Conservation (phyloP, 2,888 invertebrate species). For the Dendrolimus houi region DNA sequence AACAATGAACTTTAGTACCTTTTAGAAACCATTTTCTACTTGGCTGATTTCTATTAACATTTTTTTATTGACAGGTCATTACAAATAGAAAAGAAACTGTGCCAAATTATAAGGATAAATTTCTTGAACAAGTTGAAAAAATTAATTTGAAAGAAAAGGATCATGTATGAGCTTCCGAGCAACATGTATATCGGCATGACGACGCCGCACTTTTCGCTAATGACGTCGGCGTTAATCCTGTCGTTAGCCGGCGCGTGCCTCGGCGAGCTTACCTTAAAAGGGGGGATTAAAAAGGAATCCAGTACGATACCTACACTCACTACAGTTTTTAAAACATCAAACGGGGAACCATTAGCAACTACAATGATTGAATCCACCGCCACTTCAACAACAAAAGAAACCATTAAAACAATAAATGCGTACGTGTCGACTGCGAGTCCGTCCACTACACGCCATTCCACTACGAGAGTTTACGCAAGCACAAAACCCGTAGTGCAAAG, state of each 20-base stretch:
- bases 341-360: conserved; percentile 41
- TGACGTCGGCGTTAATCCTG: conserved; percentile 38
- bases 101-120: neutral
- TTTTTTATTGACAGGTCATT: neutral
- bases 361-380: conserved; percentile 39
- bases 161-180: conserved; percentile 6
- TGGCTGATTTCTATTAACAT: too few relatives aligned
- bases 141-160: neutral
- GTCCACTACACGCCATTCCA: conserved; percentile 42
- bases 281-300: conserved; percentile 39
- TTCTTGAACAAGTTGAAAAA: neutral
- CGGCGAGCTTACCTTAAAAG: conserved; percentile 34
- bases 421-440: conserved; percentile 42
- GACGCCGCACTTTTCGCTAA: conserved; percentile 30
- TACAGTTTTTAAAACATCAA: conserved; percentile 33
- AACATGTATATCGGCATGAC: conserved; percentile 22
- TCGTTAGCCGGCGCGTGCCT: conserved; percentile 39
- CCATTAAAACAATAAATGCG: conserved; percentile 54
- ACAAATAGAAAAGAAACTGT: conserved; percentile 8
- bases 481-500: conserved; percentile 56
- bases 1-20: too few relatives aligned
- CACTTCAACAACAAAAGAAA: conserved; percentile 53
- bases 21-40: too few relatives aligned
- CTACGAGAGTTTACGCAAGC: conserved; percentile 44
- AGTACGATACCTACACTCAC: conserved; percentile 34